phyloP scores from a whole-genome alignment of 1,140 invertebrate genomes.

The Harpegnathos saltator region DNA sequence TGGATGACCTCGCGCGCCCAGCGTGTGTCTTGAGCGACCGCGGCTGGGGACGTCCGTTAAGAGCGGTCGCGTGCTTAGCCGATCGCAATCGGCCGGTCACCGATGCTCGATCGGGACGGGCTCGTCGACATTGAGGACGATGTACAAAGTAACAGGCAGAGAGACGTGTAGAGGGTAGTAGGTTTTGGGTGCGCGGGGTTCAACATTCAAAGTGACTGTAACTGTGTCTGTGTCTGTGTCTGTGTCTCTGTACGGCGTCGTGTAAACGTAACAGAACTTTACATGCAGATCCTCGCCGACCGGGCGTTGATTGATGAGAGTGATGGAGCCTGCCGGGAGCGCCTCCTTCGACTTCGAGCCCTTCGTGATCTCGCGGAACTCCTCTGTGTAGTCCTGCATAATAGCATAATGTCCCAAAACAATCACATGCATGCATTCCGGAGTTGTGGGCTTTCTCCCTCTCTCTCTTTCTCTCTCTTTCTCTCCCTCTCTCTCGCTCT shows the following conservation, averaged over 20 bases:
- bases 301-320: constrained; percentile 97
- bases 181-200: neutral
- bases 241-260: neutral
- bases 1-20: constrained; percentile 63
- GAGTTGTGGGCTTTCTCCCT: constrained; percentile 34
- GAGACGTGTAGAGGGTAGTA: too few relatives aligned
- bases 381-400: constrained; percentile 97
- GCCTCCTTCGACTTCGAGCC: constrained; percentile 95
- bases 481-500: neutral
- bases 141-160: constrained; percentile 1
- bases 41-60: constrained; percentile 50
- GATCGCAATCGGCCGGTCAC: constrained; percentile 24
- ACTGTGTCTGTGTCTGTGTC: neutral
- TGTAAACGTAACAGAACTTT: constrained; percentile 86
- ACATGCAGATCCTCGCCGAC: constrained; percentile 98
- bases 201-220: constrained; percentile 22
- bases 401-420: constrained; percentile 84
- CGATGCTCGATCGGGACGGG: constrained; percentile 1
- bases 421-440: constrained; percentile 85
- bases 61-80: constrained; percentile 40
- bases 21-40: constrained; percentile 27
- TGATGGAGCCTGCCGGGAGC: constrained; percentile 96
- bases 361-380: constrained; percentile 98
- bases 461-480: neutral
- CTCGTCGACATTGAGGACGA: neutral